These are phyloP conservation scores for Alosa alosa DNA, from an alignment of 2,113 vertebrate genomes.

Conservation along the genomic window DNA sequence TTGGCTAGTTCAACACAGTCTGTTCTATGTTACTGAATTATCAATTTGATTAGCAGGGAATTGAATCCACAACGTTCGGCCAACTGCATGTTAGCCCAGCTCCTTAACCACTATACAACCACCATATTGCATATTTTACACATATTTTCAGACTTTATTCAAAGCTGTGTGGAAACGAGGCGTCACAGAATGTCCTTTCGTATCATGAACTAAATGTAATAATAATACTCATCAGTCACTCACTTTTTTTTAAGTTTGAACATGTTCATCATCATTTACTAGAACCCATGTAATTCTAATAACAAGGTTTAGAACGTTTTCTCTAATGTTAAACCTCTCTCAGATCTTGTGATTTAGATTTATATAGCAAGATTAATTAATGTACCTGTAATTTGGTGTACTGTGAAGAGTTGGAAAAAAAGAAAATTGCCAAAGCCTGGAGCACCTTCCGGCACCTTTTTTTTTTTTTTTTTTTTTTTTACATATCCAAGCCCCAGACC, in stretches of 20 bases:
- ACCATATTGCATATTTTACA: no score
- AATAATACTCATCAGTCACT: neutral
- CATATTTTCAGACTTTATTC: no score
- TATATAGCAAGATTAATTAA: slow-evolving; percentile 1
- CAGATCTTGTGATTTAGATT: slow-evolving; percentile 4
- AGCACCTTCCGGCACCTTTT: neutral
- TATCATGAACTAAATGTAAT: neutral
- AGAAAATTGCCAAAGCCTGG: neutral
- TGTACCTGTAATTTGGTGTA: neutral
- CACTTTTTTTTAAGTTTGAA: neutral
- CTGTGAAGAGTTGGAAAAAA: neutral
- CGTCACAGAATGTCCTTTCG: neutral
- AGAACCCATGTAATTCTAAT: neutral
- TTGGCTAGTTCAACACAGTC: no score
- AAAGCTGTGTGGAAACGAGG: no score
- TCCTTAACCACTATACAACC: no score
- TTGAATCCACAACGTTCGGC: no score
- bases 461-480: no score
- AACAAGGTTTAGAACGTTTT: neutral
- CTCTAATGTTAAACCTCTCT: neutral
- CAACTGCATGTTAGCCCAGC: no score
- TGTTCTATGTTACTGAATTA: no score
- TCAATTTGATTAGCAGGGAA: no score
- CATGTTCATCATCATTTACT: neutral
- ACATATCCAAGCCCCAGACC: neutral